Evolutionary conservation across 2,888 invertebrate genomes (phyloP).

Genomic region (Dinocampus coccinellae): DNA sequence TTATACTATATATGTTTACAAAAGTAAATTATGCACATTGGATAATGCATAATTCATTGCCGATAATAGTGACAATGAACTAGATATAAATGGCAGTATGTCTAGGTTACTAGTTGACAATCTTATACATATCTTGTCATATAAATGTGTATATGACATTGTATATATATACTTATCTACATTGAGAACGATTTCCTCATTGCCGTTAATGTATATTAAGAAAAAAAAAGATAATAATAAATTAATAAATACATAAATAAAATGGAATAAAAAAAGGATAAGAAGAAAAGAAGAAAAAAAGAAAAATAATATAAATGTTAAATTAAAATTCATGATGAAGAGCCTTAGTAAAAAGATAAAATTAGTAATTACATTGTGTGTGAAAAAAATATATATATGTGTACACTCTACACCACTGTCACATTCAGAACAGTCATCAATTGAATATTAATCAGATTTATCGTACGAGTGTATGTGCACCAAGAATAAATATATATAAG

Average conservation of each 20-base stretch:
- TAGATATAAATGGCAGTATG: conserved; percentile 57
- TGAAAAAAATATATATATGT: neutral
- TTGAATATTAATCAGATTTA: conserved; percentile 53
- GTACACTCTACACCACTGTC: neutral
- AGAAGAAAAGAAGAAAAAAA: too few relatives aligned
- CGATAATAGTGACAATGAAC: conserved; percentile 63
- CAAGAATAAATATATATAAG: neutral
- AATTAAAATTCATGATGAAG: neutral
- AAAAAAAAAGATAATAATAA: too few relatives aligned
- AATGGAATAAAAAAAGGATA: too few relatives aligned
- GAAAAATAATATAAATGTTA: too few relatives aligned
- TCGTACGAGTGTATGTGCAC: conserved; percentile 34
- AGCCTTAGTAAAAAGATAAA: neutral
- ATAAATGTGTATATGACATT: conserved; percentile 44
- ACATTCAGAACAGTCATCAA: conserved; percentile 16
- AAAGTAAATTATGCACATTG: conserved; percentile 6
- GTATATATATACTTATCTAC: conserved; percentile 8
- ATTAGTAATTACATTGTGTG: neutral
- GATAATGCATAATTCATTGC: neutral
- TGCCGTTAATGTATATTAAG: neutral
- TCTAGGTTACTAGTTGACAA: conserved; percentile 64
- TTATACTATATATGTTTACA: neutral
- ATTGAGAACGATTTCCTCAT: neutral
- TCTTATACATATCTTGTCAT: conserved; percentile 54
- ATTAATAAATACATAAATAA: neutral